phyloP scores from a whole-genome alignment of 92 coral and sea anemone species.

The Meandrina meandrites region DNA sequence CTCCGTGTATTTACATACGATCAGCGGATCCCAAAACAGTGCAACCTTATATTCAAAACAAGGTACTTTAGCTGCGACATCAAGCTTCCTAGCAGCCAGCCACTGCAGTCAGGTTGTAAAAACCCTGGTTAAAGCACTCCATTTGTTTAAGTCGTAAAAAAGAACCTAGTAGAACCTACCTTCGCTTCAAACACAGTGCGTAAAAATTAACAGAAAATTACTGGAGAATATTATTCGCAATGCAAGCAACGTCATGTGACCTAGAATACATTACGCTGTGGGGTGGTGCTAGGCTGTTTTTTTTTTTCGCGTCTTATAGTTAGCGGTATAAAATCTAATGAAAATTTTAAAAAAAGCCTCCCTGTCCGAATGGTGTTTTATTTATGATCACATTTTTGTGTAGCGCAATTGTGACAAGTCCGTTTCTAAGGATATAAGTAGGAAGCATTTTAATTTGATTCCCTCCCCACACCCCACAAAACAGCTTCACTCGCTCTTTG shows the following conservation, averaged over 20 bases:
- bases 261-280: background rate
- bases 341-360: background rate
- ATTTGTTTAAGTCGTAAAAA: background rate
- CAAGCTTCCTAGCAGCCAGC: background rate
- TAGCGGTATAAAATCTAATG: background rate
- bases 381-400: background rate
- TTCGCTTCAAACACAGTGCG: background rate
- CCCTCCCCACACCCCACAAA: background rate
- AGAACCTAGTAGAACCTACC: background rate
- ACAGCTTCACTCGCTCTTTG: background rate
- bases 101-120: background rate
- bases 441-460: background rate
- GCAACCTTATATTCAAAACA: background rate
- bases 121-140: background rate
- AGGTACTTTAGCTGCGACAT: background rate
- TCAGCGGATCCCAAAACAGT: background rate
- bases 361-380: background rate
- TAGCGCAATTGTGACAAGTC: background rate
- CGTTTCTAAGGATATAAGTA: background rate
- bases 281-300: background rate
- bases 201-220: too few relatives aligned
- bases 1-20: too few relatives aligned
- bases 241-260: background rate
- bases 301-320: background rate
- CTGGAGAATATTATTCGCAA: too few relatives aligned